phyloP scores from a whole-genome alignment of 2,797 vertebrate genomes.

The Paguma larvata region DNA sequence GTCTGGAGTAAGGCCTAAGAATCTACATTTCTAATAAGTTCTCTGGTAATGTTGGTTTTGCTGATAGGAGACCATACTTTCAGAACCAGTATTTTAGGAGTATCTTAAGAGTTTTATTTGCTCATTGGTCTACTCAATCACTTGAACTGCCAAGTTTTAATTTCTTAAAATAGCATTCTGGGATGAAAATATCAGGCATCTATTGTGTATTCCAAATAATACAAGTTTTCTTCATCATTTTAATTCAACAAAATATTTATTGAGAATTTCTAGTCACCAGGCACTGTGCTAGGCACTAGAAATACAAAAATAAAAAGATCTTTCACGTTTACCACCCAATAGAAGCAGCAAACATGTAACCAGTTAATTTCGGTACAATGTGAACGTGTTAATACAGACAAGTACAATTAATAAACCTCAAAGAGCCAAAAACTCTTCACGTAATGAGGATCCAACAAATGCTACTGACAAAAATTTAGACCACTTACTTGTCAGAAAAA shows the following conservation, averaged over 20 bases:
- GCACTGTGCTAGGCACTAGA: neutral
- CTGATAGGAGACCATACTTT: neutral
- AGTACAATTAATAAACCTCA: neutral
- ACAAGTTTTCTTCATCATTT: neutral
- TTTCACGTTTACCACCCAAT: neutral
- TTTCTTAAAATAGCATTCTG: conserved; percentile 11
- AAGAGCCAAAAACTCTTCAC: neutral
- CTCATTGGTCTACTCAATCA: neutral
- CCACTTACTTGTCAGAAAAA: conserved; percentile 6
- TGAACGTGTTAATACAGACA: neutral
- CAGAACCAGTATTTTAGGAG: neutral
- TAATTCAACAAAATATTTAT: conserved; percentile 26
- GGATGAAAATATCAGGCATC: neutral
- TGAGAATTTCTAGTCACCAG: neutral
- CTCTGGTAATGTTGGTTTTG: neutral
- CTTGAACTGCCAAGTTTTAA: neutral
- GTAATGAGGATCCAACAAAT: conserved; percentile 10
- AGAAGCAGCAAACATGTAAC: neutral
- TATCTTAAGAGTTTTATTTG: neutral
- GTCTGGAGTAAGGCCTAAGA: neutral
- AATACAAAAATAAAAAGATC: neutral
- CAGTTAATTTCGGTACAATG: neutral
- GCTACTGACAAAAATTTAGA: neutral
- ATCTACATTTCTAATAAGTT: neutral
- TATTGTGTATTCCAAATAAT: neutral